Conservation (phyloP, 2,797 vertebrate species). For the Rhynchonycteris naso region DNA sequence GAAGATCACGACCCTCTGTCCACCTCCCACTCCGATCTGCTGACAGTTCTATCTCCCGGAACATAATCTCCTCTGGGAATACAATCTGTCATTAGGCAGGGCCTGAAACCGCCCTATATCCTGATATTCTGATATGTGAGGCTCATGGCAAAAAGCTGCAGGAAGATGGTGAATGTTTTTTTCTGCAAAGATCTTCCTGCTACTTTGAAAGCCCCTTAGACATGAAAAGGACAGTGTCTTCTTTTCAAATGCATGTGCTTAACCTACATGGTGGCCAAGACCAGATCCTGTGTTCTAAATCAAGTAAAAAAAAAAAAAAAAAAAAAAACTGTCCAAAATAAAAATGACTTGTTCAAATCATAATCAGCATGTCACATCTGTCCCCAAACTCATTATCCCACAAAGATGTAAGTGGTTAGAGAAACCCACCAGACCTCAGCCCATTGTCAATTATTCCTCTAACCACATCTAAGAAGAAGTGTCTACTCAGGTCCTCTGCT, state of each 20-base stretch:
- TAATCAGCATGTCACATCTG: neutral
- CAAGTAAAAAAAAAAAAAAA: neutral
- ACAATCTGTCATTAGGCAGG: neutral
- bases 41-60: neutral
- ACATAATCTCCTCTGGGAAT: neutral
- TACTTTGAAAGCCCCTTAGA: neutral
- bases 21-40: neutral
- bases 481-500: neutral
- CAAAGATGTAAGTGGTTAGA: neutral
- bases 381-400: neutral
- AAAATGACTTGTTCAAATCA: neutral
- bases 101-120: fast-evolving
- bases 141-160: neutral
- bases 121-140: neutral
- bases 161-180: neutral
- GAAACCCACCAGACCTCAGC: neutral
- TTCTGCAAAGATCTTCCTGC: neutral
- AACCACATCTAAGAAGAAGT: too few relatives aligned
- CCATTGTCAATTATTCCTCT: neutral
- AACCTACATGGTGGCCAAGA: neutral
- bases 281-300: neutral
- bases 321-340: neutral
- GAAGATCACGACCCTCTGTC: neutral
- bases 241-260: neutral
- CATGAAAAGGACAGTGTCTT: neutral